A percentile compares a stretch with the other conserved stretches of the same genome.
Evolutionary conservation across 2,113 vertebrate genomes (phyloP).

Genomic region (Plecotus auritus): DNA sequence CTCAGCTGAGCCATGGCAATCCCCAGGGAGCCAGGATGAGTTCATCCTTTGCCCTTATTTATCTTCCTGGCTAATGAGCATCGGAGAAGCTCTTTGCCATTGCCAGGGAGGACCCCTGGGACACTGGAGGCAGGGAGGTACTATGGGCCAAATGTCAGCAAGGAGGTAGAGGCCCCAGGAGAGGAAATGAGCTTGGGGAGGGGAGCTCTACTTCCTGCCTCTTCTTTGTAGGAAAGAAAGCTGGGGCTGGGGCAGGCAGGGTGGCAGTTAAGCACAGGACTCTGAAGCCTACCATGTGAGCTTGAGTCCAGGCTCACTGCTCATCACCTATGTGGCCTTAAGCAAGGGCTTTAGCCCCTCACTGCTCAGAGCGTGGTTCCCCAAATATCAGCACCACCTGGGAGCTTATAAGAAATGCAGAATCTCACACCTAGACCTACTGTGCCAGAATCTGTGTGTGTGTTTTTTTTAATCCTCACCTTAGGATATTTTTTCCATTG

Average conservation of each 20-base stretch:
- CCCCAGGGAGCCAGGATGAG: background rate
- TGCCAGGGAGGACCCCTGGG: background rate
- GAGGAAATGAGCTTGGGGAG: constrained; percentile 44
- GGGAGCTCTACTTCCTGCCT: constrained; percentile 29
- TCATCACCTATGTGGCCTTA: background rate
- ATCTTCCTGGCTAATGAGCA: constrained; percentile 40
- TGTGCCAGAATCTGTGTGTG: background rate
- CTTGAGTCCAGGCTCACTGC: background rate
- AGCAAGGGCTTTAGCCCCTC: background rate
- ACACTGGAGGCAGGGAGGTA: background rate
- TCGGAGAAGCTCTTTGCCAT: constrained; percentile 10
- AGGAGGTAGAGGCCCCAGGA: background rate
- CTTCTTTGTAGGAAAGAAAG: background rate
- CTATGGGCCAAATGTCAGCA: constrained; percentile 31
- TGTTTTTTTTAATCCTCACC: too few relatives aligned
- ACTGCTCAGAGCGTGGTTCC: background rate
- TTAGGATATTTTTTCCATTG: too few relatives aligned
- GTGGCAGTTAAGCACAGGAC: background rate
- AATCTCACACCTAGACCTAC: background rate
- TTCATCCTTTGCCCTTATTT: background rate
- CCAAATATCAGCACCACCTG: background rate
- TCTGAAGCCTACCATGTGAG: background rate
- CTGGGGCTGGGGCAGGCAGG: background rate
- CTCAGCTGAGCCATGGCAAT: background rate
- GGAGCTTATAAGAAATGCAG: background rate